These are phyloP conservation scores for Drosophila saltans DNA, from an alignment of 1,140 invertebrate species.

Conservation along the genomic window DNA sequence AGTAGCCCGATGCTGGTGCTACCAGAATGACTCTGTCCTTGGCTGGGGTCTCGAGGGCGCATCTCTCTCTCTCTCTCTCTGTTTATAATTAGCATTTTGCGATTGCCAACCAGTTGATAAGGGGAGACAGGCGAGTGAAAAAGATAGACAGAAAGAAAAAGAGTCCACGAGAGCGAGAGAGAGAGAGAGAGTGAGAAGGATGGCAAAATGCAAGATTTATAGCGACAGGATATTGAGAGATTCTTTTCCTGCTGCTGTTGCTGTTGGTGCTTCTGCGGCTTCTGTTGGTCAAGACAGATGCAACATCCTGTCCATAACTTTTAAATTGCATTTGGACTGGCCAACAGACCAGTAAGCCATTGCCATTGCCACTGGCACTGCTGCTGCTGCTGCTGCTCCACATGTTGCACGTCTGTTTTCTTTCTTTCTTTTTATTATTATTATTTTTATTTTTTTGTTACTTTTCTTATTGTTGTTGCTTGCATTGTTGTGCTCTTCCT, in stretches of 20 bases:
- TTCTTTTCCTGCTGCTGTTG: constrained; percentile 38
- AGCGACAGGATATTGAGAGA: constrained; percentile 78
- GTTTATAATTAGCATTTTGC: constrained; percentile 81
- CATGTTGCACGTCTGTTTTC: constrained; percentile 66
- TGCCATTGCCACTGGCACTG: constrained; percentile 17
- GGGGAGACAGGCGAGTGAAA: constrained; percentile 14
- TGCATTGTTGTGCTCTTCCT: background rate
- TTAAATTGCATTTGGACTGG: constrained; percentile 54
- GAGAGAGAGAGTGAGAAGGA: constrained; percentile 17
- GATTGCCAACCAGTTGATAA: constrained; percentile 71
- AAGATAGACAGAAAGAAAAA: background rate
- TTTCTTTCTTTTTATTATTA: background rate
- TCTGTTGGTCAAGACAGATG: constrained; percentile 22
- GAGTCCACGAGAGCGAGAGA: constrained; percentile 11
- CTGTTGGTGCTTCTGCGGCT: constrained; percentile 8
- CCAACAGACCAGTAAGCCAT: constrained; percentile 24
- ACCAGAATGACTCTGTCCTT: constrained; percentile 31
- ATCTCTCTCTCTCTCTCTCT: constrained; percentile 48
- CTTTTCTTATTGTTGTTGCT: background rate
- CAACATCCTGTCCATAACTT: constrained; percentile 73
- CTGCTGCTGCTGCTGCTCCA: constrained; percentile 49
- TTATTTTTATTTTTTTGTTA: constrained; percentile 7
- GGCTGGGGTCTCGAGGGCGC: constrained; percentile 34
- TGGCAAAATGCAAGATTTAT: constrained; percentile 74
- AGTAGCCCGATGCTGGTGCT: constrained; percentile 52